phyloP scores from a whole-genome alignment of 2,888 invertebrate species.

The Aleiodes leptofemur region DNA sequence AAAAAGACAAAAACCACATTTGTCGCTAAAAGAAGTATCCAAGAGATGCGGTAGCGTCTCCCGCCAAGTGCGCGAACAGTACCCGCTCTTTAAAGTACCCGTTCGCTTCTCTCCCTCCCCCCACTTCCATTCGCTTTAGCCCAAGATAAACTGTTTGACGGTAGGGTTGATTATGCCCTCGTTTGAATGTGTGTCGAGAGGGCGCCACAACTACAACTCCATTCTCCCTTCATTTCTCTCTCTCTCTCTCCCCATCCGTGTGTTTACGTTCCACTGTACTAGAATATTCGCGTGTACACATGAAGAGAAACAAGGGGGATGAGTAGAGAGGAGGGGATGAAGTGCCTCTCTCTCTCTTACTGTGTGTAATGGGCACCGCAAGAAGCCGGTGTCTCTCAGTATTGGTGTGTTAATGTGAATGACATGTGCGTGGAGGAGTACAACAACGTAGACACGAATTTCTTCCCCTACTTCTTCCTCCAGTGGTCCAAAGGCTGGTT shows the following conservation, averaged over 20 bases:
- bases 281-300: constrained; percentile 12
- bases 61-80: too few species aligned
- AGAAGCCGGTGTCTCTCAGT: background rate
- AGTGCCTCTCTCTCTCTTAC: constrained; percentile 44
- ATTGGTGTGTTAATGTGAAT: constrained; percentile 32
- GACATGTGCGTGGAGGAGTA: constrained; percentile 49
- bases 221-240: constrained; percentile 19
- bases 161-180: constrained; percentile 70
- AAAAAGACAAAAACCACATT: too few species aligned
- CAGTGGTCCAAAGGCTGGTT: constrained; percentile 71
- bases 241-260: background rate
- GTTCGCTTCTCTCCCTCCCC: constrained; percentile 47
- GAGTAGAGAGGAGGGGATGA: constrained; percentile 33
- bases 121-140: constrained; percentile 46
- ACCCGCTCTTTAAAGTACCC: constrained; percentile 73
- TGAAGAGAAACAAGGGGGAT: background rate
- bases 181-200: constrained; percentile 34
- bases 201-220: constrained; percentile 16
- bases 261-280: constrained; percentile 38
- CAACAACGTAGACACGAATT: constrained; percentile 20
- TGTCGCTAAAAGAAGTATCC: too few species aligned
- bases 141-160: constrained; percentile 71
- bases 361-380: constrained; percentile 56
- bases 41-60: too few species aligned
- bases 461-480: background rate